These are phyloP conservation scores for Nematopogon swammerdamellus DNA, from an alignment of 2,888 invertebrate genomes.

Conservation along the genomic window DNA sequence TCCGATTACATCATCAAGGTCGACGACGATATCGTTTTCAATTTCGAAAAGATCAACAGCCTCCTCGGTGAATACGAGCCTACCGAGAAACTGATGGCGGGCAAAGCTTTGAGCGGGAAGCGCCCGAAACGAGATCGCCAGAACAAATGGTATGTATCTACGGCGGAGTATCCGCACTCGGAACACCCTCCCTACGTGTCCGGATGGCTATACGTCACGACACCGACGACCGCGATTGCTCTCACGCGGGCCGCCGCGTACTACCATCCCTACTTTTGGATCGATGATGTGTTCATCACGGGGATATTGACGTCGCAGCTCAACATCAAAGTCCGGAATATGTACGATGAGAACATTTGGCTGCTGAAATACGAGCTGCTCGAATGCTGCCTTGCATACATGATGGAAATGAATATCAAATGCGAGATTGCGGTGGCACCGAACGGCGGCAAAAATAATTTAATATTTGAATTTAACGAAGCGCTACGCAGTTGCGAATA, in stretches of 20 bases:
- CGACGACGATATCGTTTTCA: slow-evolving; percentile 77
- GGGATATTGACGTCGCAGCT: slow-evolving; percentile 66
- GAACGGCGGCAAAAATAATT: slow-evolving; percentile 70
- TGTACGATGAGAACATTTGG: slow-evolving; percentile 56
- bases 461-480: slow-evolving; percentile 63
- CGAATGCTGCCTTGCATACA: slow-evolving; percentile 69
- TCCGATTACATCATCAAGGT: slow-evolving; percentile 71
- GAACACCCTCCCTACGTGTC: slow-evolving; percentile 70
- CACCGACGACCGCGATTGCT: slow-evolving; percentile 39
- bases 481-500: slow-evolving; percentile 58
- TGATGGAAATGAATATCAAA: slow-evolving; percentile 49
- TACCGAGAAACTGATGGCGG: slow-evolving; percentile 43
- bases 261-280: slow-evolving; percentile 83
- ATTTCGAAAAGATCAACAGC: slow-evolving; percentile 52
- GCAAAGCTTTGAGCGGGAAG: slow-evolving; percentile 64
- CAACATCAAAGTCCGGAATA: slow-evolving; percentile 51
- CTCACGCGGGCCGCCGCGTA: slow-evolving; percentile 53
- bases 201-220: slow-evolving; percentile 77
- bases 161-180: slow-evolving; percentile 57
- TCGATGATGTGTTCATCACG: slow-evolving; percentile 86
- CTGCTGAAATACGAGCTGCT: no score
- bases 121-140: slow-evolving; percentile 60
- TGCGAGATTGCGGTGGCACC: slow-evolving; percentile 74
- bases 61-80: slow-evolving; percentile 18
- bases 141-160: slow-evolving; percentile 80